Conservation (phyloP, 2,113 vertebrate species). For the Piliocolobus tephrosceles region DNA sequence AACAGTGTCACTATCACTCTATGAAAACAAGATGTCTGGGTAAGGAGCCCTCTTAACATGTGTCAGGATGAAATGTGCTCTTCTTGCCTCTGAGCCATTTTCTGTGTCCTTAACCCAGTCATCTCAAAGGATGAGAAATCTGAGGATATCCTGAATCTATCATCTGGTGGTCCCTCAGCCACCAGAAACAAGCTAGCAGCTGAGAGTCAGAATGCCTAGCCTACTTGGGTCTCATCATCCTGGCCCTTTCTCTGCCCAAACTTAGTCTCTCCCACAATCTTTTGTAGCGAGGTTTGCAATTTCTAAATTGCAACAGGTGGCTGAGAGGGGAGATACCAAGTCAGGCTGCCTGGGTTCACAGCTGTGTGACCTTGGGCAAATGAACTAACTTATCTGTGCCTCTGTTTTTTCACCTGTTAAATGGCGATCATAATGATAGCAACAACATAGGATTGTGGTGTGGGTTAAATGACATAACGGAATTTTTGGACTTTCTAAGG, state of each 20-base stretch:
- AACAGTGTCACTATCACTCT: background rate
- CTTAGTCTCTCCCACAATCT: background rate
- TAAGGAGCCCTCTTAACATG: background rate
- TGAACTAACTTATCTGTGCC: background rate
- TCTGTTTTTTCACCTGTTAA: background rate
- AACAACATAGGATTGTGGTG: background rate
- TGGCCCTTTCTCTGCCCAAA: background rate
- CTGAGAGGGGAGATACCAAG: background rate
- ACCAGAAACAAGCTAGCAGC: background rate
- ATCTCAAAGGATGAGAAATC: background rate
- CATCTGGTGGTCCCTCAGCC: background rate
- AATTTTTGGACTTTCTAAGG: background rate
- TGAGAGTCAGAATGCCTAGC: background rate
- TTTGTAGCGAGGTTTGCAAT: background rate
- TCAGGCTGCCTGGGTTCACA: background rate
- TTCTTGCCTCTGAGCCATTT: background rate
- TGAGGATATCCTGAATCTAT: background rate
- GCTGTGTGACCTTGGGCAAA: background rate
- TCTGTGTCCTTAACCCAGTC: background rate
- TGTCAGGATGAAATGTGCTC: background rate
- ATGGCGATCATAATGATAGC: background rate
- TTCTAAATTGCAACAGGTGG: background rate
- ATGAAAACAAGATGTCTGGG: fast-evolving
- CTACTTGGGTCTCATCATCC: background rate
- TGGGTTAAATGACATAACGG: background rate